Evolutionary conservation across 2,888 invertebrate species (phyloP).

Genomic region (Lepidocyrtoides sp.): DNA sequence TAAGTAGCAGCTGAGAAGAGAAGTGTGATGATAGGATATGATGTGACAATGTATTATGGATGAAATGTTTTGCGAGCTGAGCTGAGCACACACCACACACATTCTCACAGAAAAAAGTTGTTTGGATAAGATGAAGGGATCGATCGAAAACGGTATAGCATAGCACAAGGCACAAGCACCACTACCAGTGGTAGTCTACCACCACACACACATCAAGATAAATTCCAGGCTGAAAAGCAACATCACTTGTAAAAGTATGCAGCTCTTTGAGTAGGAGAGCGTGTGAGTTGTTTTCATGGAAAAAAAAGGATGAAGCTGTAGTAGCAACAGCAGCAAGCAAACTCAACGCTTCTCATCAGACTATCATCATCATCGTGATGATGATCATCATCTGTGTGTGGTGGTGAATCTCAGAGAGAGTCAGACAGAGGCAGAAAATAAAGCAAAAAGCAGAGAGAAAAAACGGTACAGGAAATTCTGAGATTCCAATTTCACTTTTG

Average conservation of each 20-base stretch:
- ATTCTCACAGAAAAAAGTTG: background rate
- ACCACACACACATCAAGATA: too few relatives aligned
- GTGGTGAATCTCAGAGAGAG: background rate
- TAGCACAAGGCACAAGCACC: background rate
- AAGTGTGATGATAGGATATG: slow-evolving; percentile 66
- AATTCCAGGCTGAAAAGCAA: too few relatives aligned
- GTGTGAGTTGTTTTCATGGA: too few relatives aligned
- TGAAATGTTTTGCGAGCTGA: slow-evolving; percentile 58
- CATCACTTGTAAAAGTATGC: too few relatives aligned
- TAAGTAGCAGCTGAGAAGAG: slow-evolving; percentile 41
- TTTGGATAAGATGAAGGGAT: slow-evolving; percentile 44
- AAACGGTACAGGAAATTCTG: slow-evolving; percentile 32
- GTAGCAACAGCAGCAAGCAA: too few relatives aligned
- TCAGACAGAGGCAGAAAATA: slow-evolving; percentile 6
- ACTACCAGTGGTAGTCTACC: background rate
- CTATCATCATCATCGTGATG: background rate
- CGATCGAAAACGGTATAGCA: slow-evolving; percentile 58
- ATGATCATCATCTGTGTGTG: too few relatives aligned
- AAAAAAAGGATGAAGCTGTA: too few relatives aligned
- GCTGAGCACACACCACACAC: too few relatives aligned
- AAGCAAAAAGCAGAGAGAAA: background rate
- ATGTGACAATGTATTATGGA: slow-evolving; percentile 64
- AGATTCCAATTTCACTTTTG: slow-evolving; percentile 6
- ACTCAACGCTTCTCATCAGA: slow-evolving; percentile 32
- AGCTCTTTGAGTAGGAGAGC: too few relatives aligned